Percentiles rank a stretch among this genome's conserved stretches.
Evolutionary conservation across 1,140 invertebrate genomes (phyloP).

Genomic region (Temnothorax longispinosus): DNA sequence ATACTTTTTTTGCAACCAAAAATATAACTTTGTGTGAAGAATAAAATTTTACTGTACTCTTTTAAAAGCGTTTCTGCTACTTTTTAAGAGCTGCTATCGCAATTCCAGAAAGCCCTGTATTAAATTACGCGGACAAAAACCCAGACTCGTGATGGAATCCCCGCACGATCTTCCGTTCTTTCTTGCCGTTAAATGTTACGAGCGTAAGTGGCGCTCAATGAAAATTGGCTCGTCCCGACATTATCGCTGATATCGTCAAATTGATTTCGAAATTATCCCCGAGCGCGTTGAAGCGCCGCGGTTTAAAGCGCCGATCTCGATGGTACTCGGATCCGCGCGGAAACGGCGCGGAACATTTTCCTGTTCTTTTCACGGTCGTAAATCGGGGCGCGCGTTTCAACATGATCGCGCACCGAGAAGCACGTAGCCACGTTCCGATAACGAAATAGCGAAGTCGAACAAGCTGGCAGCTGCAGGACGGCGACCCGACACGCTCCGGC

Average conservation of each 20-base stretch:
- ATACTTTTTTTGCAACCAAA: not conserved
- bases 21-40: not conserved
- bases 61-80: not conserved
- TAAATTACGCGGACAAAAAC: not conserved
- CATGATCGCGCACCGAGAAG: slow-evolving; percentile 44
- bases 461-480: slow-evolving; percentile 48
- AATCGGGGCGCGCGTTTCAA: slow-evolving; percentile 60
- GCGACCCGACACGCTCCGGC: slow-evolving; percentile 36
- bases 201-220: slow-evolving; percentile 32
- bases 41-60: not conserved
- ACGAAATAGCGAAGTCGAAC: slow-evolving; percentile 70
- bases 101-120: not conserved
- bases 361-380: slow-evolving; percentile 56
- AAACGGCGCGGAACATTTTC: slow-evolving; percentile 27
- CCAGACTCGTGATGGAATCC: not conserved
- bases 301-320: slow-evolving; percentile 25
- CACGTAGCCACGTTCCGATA: slow-evolving; percentile 67
- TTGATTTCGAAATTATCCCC: slow-evolving; percentile 45
- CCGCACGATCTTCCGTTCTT: not conserved
- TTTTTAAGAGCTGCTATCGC: not conserved
- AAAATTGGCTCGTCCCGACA: slow-evolving; percentile 35
- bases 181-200: slow-evolving; percentile 36
- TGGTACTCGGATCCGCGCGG: not conserved
- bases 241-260: slow-evolving; percentile 52
- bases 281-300: not conserved